Evolutionary conservation across 2,797 vertebrate species (phyloP), one percentile per base, ranked within the genome.

Genomic region (Enteromius viviparus): DNA sequence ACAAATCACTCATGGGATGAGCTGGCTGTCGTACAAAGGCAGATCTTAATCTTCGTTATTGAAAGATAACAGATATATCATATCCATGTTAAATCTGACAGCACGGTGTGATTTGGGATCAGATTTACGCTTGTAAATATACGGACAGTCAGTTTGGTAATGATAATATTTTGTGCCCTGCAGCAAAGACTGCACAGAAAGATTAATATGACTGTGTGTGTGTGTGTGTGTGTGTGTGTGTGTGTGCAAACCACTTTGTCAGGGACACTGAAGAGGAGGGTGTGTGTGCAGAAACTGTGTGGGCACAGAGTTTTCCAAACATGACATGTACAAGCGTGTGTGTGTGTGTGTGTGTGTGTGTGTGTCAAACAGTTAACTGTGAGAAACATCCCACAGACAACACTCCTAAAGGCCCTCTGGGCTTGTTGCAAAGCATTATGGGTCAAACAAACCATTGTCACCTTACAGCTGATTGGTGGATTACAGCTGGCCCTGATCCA

Each of bases 1-100:
- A 75, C 32, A 82, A 53, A 37, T 51, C 21, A 60, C 64, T 51
- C 26, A 68, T 40, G 23, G 34, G 26, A 70, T 60, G 62, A 69
- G 17, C 49, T 69, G 82, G 65, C 75, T 49, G 74, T 49, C 26
- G 14, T 45, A 60, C 74, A 60, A 49, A 49, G 53, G 62, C 53
- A 60, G 75, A 83, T 78, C 65, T 78, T 83, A 78, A 82, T 82
- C 81, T 62, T 66, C 19, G 21, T 34, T 49, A 55, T 64, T 83
- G 82, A 83, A 83, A 83, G 82, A 83, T 83, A 83, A 70, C 75
- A 77, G 75, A 78, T 78, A 51, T 78, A 83, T 78, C 74, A 47
- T 4, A 83, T 83, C 75, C 14, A 29, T 78, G 81, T 70, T 78
- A 69, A 60, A 78, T 78, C 75, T 70, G 75, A 83, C 75, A 78